Percentiles rank a stretch among this genome's conserved stretches.
These are phyloP conservation scores for Neoseiulus cucumeris DNA, from an alignment of 1,140 invertebrate species.

Conservation along the genomic window DNA sequence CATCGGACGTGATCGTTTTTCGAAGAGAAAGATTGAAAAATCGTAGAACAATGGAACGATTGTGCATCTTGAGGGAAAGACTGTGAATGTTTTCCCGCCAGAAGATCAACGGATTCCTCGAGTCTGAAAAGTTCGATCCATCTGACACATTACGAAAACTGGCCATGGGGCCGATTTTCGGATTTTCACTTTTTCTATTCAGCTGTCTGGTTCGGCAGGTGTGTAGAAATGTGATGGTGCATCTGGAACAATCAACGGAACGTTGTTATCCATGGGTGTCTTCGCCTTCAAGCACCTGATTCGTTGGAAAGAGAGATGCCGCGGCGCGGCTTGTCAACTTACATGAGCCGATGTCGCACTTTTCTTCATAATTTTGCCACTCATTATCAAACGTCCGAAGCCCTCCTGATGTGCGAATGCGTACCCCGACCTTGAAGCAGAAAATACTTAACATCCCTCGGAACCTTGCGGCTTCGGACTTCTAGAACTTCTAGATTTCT, in stretches of 20 bases:
- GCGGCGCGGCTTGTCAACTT: neutral
- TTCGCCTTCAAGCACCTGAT: neutral
- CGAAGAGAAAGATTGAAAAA: too few relatives aligned
- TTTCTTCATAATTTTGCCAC: slow-evolving; percentile 75
- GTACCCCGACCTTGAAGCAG: slow-evolving; percentile 58
- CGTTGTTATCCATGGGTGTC: neutral
- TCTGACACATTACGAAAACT: too few relatives aligned
- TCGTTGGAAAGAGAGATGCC: neutral
- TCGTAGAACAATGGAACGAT: too few relatives aligned
- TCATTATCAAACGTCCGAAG: slow-evolving; percentile 91
- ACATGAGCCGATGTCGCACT: slow-evolving; percentile 15
- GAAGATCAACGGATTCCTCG: too few relatives aligned
- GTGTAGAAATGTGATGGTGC: slow-evolving; percentile 5
- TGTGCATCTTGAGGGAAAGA: too few relatives aligned
- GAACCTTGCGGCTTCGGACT: neutral
- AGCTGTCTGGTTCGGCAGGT: slow-evolving; percentile 5
- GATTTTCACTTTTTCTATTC: neutral
- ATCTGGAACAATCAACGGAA: neutral
- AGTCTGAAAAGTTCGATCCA: too few relatives aligned
- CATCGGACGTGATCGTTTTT: too few relatives aligned
- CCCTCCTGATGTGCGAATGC: slow-evolving; percentile 94
- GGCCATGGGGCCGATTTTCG: too few relatives aligned
- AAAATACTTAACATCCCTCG: neutral
- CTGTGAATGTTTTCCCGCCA: too few relatives aligned
- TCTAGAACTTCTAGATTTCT: neutral